Conservation (phyloP, 2,888 invertebrate genomes). For the Acronicta psi region DNA sequence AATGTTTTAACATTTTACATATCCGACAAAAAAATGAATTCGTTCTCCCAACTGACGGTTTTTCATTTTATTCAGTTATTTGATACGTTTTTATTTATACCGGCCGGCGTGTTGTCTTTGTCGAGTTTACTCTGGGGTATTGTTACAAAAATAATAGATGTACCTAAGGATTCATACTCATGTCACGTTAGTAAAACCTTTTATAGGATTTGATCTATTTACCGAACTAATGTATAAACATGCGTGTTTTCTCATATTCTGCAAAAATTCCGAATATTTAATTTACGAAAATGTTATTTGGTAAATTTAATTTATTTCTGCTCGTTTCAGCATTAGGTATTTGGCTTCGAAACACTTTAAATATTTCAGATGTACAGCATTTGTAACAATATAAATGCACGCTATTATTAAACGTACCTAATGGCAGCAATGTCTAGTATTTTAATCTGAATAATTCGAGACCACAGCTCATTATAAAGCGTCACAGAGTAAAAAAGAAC, state of each 20-base stretch:
- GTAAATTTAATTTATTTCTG: constrained; percentile 29
- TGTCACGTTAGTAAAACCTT: constrained; percentile 45
- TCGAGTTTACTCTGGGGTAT: constrained; percentile 62
- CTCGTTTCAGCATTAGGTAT: constrained; percentile 18
- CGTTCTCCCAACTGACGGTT: constrained; percentile 75
- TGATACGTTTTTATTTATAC: constrained; percentile 79
- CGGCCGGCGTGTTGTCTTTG: constrained; percentile 65
- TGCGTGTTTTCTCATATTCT: constrained; percentile 26
- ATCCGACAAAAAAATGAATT: constrained; percentile 86
- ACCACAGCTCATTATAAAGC: constrained; percentile 63
- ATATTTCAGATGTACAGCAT: constrained; percentile 29
- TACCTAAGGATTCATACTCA: constrained; percentile 50
- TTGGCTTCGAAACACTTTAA: constrained; percentile 35
- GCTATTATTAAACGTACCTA: constrained; percentile 40
- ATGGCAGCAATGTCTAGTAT: constrained; percentile 48
- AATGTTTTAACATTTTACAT: constrained; percentile 88
- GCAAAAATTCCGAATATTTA: constrained; percentile 26
- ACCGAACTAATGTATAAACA: constrained; percentile 17
- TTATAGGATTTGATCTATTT: constrained; percentile 40
- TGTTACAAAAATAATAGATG: constrained; percentile 63
- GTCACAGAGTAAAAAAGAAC: constrained; percentile 61
- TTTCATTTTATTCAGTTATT: constrained; percentile 81
- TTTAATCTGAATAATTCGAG: constrained; percentile 60
- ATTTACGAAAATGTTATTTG: constrained; percentile 24
- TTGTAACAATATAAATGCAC: constrained; percentile 33